These are phyloP conservation scores for Microcebus lehilahytsara DNA, from an alignment of 2,113 vertebrate genomes.

Conservation along the genomic window DNA sequence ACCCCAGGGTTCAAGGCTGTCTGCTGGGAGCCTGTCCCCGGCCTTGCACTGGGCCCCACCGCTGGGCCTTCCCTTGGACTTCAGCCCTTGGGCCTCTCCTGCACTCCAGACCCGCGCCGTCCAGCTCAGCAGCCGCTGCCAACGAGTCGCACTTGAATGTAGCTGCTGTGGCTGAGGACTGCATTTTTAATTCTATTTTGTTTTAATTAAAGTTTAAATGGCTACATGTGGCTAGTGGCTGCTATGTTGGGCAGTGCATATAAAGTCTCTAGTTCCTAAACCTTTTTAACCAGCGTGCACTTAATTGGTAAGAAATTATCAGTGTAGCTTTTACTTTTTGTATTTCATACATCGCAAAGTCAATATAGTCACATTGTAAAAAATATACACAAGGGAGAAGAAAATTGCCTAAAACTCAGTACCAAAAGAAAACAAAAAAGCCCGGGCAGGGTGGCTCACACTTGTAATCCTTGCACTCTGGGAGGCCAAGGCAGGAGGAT, in stretches of 20 bases:
- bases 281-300: not conserved
- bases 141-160: not conserved
- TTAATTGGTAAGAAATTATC: not conserved
- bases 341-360: not conserved
- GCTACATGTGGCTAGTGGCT: not conserved
- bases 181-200: not conserved
- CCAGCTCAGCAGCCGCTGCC: not conserved
- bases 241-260: too few relatives aligned
- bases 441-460: too few relatives aligned
- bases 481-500: too few relatives aligned
- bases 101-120: not conserved
- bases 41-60: not conserved
- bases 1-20: rapidly evolving
- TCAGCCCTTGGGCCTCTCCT: not conserved
- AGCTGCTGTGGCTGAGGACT: not conserved
- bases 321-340: not conserved
- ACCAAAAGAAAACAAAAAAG: not conserved
- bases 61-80: not conserved
- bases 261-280: not conserved
- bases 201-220: not conserved
- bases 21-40: not conserved
- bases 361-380: not conserved
- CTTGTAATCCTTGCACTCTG: too few relatives aligned
- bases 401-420: not conserved
- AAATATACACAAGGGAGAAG: not conserved